Base-by-base conservation (phyloP, 2,797 vertebrate species). In the Acrossocheilus fasciatus region DNA sequence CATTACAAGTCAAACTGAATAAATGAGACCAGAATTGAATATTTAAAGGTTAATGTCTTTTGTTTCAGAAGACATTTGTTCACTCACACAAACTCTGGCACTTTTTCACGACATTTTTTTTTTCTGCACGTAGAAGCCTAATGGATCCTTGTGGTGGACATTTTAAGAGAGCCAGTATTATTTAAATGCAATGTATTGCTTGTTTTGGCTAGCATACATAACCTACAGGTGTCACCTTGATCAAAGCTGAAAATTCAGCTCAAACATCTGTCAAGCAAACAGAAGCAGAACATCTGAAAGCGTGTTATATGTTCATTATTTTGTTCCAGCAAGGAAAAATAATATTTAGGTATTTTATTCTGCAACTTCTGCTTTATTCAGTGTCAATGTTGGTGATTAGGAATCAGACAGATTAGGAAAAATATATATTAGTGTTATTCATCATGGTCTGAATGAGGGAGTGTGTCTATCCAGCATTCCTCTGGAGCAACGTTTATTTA, bases 11-110 rank as follows among this genome's bases (percentile, higher is more conserved):
- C 4, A 4, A 74, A 74, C 41, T 45, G 23, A 26, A 81, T 50
- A 43, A 81, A 81, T 81, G 78, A 62, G 52, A 59, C 57, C 52
- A 79, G 15, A 30, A 45, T 43, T 36, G 11, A 66, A 52, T 84
- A 41, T 84, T 26, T 84, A 68, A 64, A 39, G 34, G 14, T 66
- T 39, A 47, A 45, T 20, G 39, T 36, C 4, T 64, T 76, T 34
- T 66, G 34, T 39, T 80, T 73, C 41, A 73, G 41, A 45, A 26
- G 11, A 12, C 20, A 39, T 57, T 73, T 34, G 4, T 57, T 62
- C 47, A 8, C 30, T 17, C 15, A 23, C 68, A 43, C n/a, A 45
- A 41, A 82, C 50, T 41, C 43, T 17, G 14, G 36, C 23, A n/a
- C 18, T 39, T 54, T 76, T 76, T 36, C 47, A 12, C 43, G 30